phyloP scores from a whole-genome alignment of 1,140 invertebrate genomes.

The Notospermus geniculatus region DNA sequence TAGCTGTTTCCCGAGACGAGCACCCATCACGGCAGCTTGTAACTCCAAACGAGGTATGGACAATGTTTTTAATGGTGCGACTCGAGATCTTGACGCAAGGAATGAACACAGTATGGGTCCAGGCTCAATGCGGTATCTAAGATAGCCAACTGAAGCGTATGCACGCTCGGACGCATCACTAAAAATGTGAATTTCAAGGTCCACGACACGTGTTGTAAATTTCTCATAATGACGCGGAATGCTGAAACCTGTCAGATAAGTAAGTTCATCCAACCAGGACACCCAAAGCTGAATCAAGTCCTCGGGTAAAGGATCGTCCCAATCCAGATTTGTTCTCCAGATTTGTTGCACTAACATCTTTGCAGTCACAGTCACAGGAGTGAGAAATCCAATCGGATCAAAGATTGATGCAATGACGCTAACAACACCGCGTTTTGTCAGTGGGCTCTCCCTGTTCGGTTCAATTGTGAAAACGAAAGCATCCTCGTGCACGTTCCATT shows the following conservation, averaged over 20 bases:
- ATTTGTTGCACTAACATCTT: constrained; percentile 1
- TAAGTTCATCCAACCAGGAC: background rate
- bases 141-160: too few species aligned
- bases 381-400: constrained; percentile 7
- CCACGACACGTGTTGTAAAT: too few species aligned
- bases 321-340: background rate
- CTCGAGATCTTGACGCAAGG: too few species aligned
- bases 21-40: too few species aligned
- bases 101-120: too few species aligned
- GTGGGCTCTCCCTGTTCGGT: background rate
- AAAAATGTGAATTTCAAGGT: too few species aligned
- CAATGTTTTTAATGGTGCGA: too few species aligned
- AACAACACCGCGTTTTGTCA: constrained; percentile 1
- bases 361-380: background rate
- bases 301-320: constrained; percentile 1
- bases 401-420: constrained; percentile 2
- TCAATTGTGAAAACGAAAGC: background rate
- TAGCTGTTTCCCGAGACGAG: too few species aligned
- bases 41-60: too few species aligned
- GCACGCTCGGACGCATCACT: too few species aligned
- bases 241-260: background rate
- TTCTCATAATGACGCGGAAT: constrained; percentile 2
- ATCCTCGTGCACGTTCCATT: background rate
- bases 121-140: too few species aligned
- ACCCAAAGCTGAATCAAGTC: background rate